phyloP scores from a whole-genome alignment of 2,888 invertebrate genomes.

The Pogonocherus hispidulus region DNA sequence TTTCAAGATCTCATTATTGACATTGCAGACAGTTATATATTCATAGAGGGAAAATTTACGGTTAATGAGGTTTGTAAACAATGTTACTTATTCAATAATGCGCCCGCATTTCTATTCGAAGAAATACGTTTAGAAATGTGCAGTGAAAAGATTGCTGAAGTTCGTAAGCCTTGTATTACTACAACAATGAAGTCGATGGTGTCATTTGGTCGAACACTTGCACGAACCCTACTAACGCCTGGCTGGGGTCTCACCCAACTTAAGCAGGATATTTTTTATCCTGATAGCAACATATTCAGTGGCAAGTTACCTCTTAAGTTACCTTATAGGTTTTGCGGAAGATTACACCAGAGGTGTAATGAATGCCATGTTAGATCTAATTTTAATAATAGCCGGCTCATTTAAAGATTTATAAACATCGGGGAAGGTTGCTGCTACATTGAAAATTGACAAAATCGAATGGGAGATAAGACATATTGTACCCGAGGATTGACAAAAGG shows the following conservation, averaged over 20 bases:
- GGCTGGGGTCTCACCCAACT: not conserved
- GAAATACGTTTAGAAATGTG: slow-evolving; percentile 30
- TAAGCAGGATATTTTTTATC: slow-evolving; percentile 2
- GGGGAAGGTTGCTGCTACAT: too few species aligned
- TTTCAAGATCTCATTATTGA: slow-evolving; percentile 34
- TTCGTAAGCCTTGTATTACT: not conserved
- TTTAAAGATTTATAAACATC: slow-evolving; percentile 24
- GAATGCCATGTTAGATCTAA: slow-evolving; percentile 6
- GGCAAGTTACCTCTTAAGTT: not conserved
- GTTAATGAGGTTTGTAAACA: slow-evolving; percentile 13
- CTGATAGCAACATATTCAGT: not conserved
- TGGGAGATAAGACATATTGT: slow-evolving; percentile 24
- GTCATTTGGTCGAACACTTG: not conserved
- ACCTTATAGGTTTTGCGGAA: not conserved
- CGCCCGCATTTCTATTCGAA: slow-evolving; percentile 13
- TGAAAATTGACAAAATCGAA: slow-evolving; percentile 13
- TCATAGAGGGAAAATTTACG: slow-evolving; percentile 29
- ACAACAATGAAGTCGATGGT: slow-evolving; percentile 7
- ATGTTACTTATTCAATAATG: slow-evolving; percentile 26
- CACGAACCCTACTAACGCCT: not conserved
- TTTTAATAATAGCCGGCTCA: slow-evolving; percentile 12
- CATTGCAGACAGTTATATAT: slow-evolving; percentile 31
- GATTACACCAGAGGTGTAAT: not conserved
- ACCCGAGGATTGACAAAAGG: slow-evolving; percentile 19
- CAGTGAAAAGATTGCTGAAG: slow-evolving; percentile 19